Conservation (phyloP, 2,888 invertebrate genomes). For the Pycnomerus fuliginosus region DNA sequence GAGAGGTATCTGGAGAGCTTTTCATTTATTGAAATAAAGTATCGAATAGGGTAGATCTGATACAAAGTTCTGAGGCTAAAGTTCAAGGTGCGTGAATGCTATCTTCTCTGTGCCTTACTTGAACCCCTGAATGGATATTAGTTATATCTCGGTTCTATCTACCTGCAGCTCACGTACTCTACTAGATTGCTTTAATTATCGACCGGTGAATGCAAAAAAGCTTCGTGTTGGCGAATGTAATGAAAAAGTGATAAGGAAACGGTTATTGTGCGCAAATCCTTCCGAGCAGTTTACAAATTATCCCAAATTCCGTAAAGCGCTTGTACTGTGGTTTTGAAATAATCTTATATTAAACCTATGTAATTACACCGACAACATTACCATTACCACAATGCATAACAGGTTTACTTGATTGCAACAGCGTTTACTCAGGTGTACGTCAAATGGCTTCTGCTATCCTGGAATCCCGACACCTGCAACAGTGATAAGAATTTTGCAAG, state of each 20-base stretch:
- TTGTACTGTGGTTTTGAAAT: constrained; percentile 12
- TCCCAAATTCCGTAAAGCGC: too few relatives aligned
- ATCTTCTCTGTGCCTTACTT: constrained; percentile 23
- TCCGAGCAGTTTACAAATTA: too few relatives aligned
- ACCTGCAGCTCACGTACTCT: constrained; percentile 24
- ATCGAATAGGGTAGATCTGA: constrained; percentile 18
- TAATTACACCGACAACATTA: constrained; percentile 14
- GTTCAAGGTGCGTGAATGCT: constrained; percentile 32
- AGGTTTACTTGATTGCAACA: constrained; percentile 15
- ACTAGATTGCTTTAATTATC: constrained; percentile 33
- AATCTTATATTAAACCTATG: constrained; percentile 15
- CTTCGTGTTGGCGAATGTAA: too few relatives aligned
- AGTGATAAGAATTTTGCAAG: too few relatives aligned
- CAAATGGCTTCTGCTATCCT: constrained; percentile 10
- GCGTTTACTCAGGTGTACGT: constrained; percentile 15
- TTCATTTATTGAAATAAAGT: constrained; percentile 25
- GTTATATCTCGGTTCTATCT: constrained; percentile 19
- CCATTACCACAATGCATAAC: constrained; percentile 17
- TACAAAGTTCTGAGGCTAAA: constrained; percentile 27
- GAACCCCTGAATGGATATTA: constrained; percentile 24
- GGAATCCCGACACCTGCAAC: constrained; percentile 9
- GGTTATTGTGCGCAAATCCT: too few relatives aligned
- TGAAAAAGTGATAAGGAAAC: too few relatives aligned
- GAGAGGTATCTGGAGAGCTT: constrained; percentile 16
- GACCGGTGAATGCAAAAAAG: constrained; percentile 28